These are phyloP conservation scores for Chaetodon trifasciatus DNA, from an alignment of 2,797 vertebrate genomes.

Conservation along the genomic window DNA sequence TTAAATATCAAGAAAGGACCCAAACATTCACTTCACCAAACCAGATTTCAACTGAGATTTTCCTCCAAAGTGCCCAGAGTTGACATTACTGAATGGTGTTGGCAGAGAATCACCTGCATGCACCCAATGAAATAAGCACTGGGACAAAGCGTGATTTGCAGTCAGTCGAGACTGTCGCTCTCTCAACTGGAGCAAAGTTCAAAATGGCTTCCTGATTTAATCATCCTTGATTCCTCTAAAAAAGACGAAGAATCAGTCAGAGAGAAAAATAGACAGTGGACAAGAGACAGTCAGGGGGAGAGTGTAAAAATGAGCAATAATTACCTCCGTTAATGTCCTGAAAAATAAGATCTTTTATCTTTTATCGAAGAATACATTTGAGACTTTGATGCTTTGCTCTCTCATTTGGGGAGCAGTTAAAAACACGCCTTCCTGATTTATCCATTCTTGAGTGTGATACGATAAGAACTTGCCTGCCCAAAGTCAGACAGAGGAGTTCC, in stretches of 20 bases:
- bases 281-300: background rate
- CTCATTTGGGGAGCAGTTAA: background rate
- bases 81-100: background rate
- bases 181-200: background rate
- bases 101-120: background rate
- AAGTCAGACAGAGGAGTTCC: slow-evolving; percentile 19
- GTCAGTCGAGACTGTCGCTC: background rate
- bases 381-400: background rate
- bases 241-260: background rate
- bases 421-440: slow-evolving; percentile 28
- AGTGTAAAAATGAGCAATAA: background rate
- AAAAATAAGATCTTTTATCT: background rate
- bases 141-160: background rate
- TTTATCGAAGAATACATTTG: background rate
- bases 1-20: background rate
- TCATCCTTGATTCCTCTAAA: background rate
- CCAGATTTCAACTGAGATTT: background rate
- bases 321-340: background rate
- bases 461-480: slow-evolving; percentile 15
- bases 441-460: background rate
- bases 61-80: background rate
- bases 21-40: background rate
- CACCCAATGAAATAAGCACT: background rate
- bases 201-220: slow-evolving; percentile 17
- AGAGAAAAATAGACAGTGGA: background rate